phyloP scores from a whole-genome alignment of 2,888 invertebrate genomes.

The Eupithecia inturbata region DNA sequence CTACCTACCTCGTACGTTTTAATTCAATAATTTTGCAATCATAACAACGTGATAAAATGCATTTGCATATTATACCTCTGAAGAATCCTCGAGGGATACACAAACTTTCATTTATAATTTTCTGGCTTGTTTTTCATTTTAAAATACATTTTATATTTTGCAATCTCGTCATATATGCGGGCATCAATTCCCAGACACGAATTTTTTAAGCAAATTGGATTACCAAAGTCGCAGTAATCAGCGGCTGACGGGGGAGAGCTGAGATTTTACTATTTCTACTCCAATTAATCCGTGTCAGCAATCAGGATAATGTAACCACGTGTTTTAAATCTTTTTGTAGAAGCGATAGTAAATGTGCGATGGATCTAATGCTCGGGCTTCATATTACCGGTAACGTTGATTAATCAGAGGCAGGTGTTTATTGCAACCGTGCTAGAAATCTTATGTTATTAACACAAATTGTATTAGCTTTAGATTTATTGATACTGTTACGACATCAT shows the following conservation, averaged over 20 bases:
- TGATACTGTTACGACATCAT: constrained; percentile 51
- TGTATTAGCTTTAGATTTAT: constrained; percentile 48
- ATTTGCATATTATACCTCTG: constrained; percentile 35
- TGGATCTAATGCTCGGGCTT: constrained; percentile 29
- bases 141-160: constrained; percentile 45
- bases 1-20: background rate
- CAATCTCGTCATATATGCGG: constrained; percentile 41
- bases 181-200: constrained; percentile 40
- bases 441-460: constrained; percentile 41
- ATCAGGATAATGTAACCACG: constrained; percentile 10
- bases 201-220: constrained; percentile 42
- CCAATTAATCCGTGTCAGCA: constrained; percentile 54
- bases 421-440: constrained; percentile 44
- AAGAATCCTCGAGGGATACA: constrained; percentile 34
- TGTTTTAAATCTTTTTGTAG: constrained; percentile 15
- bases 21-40: constrained; percentile 34
- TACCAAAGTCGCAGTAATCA: constrained; percentile 41
- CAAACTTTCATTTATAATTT: constrained; percentile 41
- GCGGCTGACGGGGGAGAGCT: constrained; percentile 46
- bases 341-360: constrained; percentile 17
- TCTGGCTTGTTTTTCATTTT: constrained; percentile 37
- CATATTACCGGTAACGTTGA: constrained; percentile 5
- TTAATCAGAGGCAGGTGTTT: constrained; percentile 49
- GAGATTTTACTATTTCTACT: constrained; percentile 49
- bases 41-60: constrained; percentile 37